Percentiles rank a stretch among this genome's conserved stretches.
phyloP scores from a whole-genome alignment of 2,797 vertebrate genomes.

The Darevskia nairensis region DNA sequence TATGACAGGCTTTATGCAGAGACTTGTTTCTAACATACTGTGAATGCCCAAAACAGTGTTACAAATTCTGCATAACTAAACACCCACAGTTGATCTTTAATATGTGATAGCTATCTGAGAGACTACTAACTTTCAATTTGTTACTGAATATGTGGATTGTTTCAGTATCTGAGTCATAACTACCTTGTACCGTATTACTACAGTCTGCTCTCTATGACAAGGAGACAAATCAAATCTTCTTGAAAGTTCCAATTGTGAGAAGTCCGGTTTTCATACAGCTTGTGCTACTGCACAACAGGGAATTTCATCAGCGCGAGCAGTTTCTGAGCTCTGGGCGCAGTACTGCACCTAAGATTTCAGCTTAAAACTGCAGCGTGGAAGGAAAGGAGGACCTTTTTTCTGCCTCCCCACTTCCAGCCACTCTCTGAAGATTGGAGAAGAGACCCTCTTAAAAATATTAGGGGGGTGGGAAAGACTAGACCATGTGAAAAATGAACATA shows the following conservation, averaged over 20 bases:
- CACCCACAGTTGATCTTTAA: fast-evolving
- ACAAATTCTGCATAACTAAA: not conserved
- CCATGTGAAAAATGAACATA: no score
- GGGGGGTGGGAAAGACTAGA: no score
- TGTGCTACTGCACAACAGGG: no score
- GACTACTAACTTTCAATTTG: not conserved
- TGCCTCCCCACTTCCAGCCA: no score
- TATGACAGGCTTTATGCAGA: conserved; percentile 6
- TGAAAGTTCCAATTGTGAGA: not conserved
- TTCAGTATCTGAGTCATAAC: not conserved
- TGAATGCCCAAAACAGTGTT: not conserved
- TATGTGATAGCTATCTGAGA: not conserved
- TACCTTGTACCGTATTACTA: not conserved
- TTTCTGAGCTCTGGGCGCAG: no score
- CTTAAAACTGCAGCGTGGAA: no score
- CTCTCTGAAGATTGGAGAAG: no score
- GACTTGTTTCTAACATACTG: not conserved
- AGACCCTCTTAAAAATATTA: no score
- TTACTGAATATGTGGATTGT: not conserved
- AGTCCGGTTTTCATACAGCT: not conserved
- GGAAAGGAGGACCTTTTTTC: no score
- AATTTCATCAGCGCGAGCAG: no score
- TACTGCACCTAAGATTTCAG: no score
- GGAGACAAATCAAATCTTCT: conserved; percentile 14
- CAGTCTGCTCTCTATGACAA: not conserved